Conservation (phyloP, 2,113 vertebrate species). For the Syngnathoides biaculeatus region DNA sequence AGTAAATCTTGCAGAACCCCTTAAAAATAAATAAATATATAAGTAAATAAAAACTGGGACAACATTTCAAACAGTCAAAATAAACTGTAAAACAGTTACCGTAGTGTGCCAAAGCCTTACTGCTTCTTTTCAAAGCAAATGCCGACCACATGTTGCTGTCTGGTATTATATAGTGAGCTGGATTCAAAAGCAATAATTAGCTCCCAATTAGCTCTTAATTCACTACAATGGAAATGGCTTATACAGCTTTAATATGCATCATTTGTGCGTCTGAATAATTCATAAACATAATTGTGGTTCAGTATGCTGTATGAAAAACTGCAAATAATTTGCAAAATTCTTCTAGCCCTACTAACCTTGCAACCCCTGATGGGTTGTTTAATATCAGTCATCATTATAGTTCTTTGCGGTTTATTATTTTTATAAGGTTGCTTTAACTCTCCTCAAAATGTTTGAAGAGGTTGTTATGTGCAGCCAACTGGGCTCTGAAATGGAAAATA, state of each 20-base stretch:
- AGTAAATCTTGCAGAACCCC: constrained; percentile 19
- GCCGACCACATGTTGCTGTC: constrained; percentile 30
- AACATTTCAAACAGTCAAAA: constrained; percentile 29
- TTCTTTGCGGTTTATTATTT: neutral
- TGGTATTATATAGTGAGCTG: constrained; percentile 28
- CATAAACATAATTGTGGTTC: neutral
- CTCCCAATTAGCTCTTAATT: constrained; percentile 28
- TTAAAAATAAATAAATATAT: too few relatives aligned
- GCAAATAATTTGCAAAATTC: neutral
- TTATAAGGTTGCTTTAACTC: neutral
- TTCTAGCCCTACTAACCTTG: neutral
- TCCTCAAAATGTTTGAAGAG: too few relatives aligned
- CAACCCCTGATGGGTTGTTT: neutral
- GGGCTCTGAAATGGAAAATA: too few relatives aligned
- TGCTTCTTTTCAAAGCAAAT: constrained; percentile 34
- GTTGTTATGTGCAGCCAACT: too few relatives aligned
- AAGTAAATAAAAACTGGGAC: constrained; percentile 9
- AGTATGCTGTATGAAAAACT: neutral
- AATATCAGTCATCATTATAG: neutral
- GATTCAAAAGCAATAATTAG: constrained; percentile 33
- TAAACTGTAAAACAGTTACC: constrained; percentile 13
- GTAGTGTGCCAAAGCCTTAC: constrained; percentile 17
- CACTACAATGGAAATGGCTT: constrained; percentile 4
- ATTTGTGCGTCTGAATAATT: constrained; percentile 7
- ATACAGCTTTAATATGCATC: constrained; percentile 1